Evolutionary conservation across 2,113 vertebrate species (phyloP), one percentile per base, ranked within the genome.

Genomic region (Plotosus lineatus): DNA sequence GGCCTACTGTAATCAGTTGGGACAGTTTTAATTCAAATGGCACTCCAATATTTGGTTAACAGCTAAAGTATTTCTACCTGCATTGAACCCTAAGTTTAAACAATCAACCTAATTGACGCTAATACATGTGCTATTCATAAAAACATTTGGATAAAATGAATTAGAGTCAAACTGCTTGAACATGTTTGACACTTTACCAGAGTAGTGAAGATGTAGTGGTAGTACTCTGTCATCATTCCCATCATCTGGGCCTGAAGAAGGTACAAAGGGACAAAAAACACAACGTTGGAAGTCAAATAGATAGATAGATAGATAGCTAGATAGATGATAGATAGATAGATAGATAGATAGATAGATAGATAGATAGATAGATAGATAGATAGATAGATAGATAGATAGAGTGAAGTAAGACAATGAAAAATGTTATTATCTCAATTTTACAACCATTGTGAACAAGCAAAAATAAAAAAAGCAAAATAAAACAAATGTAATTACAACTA

Each of bases 201-300:
- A 74, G 97, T 99, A 87, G 98, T 99, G 94, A 99, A 99, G 94
- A 99, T 97, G 92, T 98, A 98, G 95, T 99, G 97, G 94, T 99
- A 99, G 89, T 99, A 99, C 80, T 99, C 98, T 0, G 98, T 99
- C 98, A 99, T 98, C 98, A 99, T 99, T 86, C 98, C 98, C 97
- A 99, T 99, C 51, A 97, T 96, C 97, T 99, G 97, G 56, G 97
- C 97, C 98, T 99, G 90, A n/a, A 89, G 63, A 69, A 74, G 38
- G 28, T 40, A 19, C 31, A 60, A 14, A 21, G 15, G 65, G 61
- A 78, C n/a, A n/a, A n/a, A n/a, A n/a, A n/a, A n/a, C n/a, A n/a
- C n/a, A n/a, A n/a, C n/a, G 60, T 11, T 63, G 61, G 71, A 71
- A 61, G 33, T 6, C 44, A 78, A 46, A 53, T 15, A 63, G 56